Conservation (phyloP, 2,797 vertebrate genomes). For the Crocodylus rhombifer region DNA sequence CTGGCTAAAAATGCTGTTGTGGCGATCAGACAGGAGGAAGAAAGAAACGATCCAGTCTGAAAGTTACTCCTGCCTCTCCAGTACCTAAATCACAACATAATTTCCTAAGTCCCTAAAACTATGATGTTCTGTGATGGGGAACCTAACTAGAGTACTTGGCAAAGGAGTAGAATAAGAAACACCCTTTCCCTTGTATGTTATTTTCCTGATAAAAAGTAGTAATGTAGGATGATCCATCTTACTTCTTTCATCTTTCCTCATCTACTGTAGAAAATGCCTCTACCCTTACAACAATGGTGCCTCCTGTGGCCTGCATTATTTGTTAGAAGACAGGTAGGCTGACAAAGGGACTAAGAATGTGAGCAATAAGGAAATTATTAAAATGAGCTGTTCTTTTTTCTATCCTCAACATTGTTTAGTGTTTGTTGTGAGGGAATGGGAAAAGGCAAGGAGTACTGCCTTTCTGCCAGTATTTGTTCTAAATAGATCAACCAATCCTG, state of each 20-base stretch:
- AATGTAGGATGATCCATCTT: neutral
- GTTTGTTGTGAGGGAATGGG: neutral
- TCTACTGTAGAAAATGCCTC: neutral
- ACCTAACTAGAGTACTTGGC: neutral
- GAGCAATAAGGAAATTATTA: neutral
- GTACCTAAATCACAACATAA: neutral
- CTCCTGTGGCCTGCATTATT: neutral
- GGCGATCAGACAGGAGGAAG: neutral
- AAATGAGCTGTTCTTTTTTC: neutral
- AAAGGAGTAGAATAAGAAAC: neutral
- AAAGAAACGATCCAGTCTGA: neutral
- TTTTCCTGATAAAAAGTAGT: neutral
- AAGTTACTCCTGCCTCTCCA: neutral
- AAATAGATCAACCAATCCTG: neutral
- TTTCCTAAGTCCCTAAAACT: neutral
- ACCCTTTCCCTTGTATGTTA: neutral
- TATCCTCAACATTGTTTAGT: neutral
- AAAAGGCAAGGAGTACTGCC: neutral
- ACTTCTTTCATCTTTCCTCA: neutral
- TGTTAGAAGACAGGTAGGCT: neutral
- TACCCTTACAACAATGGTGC: neutral
- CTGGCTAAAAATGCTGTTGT: neutral
- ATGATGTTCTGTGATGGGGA: neutral
- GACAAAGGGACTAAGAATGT: neutral
- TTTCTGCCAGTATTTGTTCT: neutral